These are phyloP conservation scores for Malacoraja senta DNA, from an alignment of 2,797 vertebrate genomes.

Conservation along the genomic window DNA sequence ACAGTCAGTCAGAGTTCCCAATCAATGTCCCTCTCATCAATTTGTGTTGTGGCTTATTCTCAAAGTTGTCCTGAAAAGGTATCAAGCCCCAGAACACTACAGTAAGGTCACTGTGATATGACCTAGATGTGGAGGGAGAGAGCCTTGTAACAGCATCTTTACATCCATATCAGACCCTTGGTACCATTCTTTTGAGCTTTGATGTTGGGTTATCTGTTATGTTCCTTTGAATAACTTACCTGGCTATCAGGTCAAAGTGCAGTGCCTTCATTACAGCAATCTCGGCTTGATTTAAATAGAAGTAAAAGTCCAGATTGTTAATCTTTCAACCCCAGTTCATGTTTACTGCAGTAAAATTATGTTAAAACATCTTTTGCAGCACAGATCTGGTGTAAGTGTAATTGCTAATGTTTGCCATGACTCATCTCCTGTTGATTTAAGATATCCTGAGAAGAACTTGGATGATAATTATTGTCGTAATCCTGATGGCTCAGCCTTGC, in stretches of 20 bases:
- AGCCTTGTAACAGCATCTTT: background rate
- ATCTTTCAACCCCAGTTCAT: background rate
- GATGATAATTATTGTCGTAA: constrained; percentile 96
- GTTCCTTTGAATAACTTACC: background rate
- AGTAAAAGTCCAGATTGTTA: background rate
- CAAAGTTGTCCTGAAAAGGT: background rate
- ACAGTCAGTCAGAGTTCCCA: background rate
- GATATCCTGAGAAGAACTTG: constrained; percentile 84
- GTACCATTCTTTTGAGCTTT: background rate
- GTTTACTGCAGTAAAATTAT: background rate
- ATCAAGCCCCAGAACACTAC: background rate
- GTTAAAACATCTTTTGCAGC: background rate
- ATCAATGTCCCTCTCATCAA: background rate
- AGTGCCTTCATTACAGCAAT: background rate
- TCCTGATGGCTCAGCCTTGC: constrained; percentile 80
- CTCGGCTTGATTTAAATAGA: background rate
- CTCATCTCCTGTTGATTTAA: constrained; percentile 45
- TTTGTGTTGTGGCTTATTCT: background rate
- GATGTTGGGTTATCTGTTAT: background rate
- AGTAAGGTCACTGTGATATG: background rate
- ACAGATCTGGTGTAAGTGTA: background rate
- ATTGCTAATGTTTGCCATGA: background rate
- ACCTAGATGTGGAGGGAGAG: background rate
- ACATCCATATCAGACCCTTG: background rate
- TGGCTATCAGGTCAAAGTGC: background rate